phyloP scores from a whole-genome alignment of 2,888 invertebrate genomes.

The Philereme transversata region DNA sequence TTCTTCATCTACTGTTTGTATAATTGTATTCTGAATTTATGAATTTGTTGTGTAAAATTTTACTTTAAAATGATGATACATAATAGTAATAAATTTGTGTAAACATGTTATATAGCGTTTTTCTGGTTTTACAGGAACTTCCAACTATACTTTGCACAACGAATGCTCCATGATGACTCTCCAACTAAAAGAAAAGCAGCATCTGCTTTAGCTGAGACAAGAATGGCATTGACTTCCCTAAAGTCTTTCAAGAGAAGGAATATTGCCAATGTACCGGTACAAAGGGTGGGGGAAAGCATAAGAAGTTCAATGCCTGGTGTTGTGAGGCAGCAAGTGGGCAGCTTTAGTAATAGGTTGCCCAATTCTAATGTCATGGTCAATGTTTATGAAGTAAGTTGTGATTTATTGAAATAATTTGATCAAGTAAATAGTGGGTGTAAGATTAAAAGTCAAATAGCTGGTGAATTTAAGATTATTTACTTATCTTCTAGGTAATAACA shows the following conservation, averaged over 20 bases:
- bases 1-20: no score
- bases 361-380: slow-evolving; percentile 81
- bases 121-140: slow-evolving; percentile 85
- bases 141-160: slow-evolving; percentile 87
- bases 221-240: slow-evolving; percentile 90
- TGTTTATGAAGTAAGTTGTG: slow-evolving; percentile 79
- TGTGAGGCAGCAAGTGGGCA: slow-evolving; percentile 73
- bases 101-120: slow-evolving; percentile 18
- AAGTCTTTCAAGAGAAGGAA: slow-evolving; percentile 86
- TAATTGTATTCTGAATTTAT: no score
- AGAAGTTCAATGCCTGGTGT: slow-evolving; percentile 80
- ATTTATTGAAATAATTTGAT: no score
- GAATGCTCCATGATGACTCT: slow-evolving; percentile 86
- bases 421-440: no score
- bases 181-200: slow-evolving; percentile 83
- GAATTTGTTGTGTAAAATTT: neutral
- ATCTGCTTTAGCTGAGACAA: slow-evolving; percentile 86
- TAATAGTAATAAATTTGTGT: neutral
- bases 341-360: slow-evolving; percentile 62
- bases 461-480: no score
- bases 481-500: no score
- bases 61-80: neutral
- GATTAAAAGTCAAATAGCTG: no score
- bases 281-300: slow-evolving; percentile 82
- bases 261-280: slow-evolving; percentile 74